Percentiles rank a stretch among this genome's conserved stretches.
phyloP scores from a whole-genome alignment of 2,113 vertebrate genomes.

The Notarius quadriscutis region DNA sequence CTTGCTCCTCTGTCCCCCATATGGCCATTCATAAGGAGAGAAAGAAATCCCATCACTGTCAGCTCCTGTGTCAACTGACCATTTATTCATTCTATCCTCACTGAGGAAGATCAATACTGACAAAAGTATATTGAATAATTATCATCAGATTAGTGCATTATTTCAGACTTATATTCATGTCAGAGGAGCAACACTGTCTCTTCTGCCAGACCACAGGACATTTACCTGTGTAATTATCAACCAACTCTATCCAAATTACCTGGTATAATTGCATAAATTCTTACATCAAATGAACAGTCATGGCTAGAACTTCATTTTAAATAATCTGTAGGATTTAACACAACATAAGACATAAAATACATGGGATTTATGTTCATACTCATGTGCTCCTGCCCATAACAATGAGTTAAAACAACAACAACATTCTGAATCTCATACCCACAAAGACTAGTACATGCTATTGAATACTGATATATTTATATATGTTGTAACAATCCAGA shows the following conservation, averaged over 20 bases:
- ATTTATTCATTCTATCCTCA: constrained; percentile 84
- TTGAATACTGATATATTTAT: neutral
- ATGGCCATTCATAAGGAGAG: constrained; percentile 80
- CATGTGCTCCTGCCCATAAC: neutral
- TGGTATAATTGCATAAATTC: neutral
- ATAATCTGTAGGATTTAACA: neutral
- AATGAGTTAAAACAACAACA: neutral
- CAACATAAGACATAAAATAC: neutral
- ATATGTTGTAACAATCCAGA: neutral
- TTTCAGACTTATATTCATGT: constrained; percentile 95
- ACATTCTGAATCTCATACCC: neutral
- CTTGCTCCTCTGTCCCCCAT: constrained; percentile 63
- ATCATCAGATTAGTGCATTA: constrained; percentile 97
- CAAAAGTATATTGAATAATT: constrained; percentile 99
- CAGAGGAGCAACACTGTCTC: constrained; percentile 81
- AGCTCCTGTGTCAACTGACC: constrained; percentile 83
- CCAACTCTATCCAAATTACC: neutral
- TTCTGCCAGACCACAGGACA: neutral
- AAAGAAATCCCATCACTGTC: constrained; percentile 82
- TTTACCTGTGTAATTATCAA: neutral
- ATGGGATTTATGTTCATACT: neutral
- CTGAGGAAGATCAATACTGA: constrained; percentile 96
- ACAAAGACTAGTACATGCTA: neutral
- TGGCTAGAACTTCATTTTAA: neutral
- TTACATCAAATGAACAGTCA: neutral